Percentiles rank a stretch among this genome's conserved stretches.
phyloP scores from a whole-genome alignment of 2,888 invertebrate genomes.

The Lomographa bimaculata region DNA sequence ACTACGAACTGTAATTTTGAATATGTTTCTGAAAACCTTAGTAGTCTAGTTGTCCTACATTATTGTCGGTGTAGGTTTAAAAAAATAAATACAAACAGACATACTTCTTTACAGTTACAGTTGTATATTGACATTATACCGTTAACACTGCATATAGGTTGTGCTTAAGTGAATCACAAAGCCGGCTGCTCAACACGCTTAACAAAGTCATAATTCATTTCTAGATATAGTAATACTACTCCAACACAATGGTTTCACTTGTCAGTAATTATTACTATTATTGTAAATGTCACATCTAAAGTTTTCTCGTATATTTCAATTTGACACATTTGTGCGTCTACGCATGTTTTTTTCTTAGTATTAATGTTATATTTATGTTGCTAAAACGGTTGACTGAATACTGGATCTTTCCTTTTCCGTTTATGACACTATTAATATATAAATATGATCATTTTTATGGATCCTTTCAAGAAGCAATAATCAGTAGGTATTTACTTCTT shows the following conservation, averaged over 20 bases:
- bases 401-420: constrained; percentile 44
- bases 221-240: constrained; percentile 32
- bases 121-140: too few species aligned
- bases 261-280: constrained; percentile 37
- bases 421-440: constrained; percentile 37
- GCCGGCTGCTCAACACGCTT: constrained; percentile 30
- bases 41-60: too few species aligned
- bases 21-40: too few species aligned
- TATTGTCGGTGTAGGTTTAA: too few species aligned
- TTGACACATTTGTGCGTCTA: constrained; percentile 59
- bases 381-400: constrained; percentile 45
- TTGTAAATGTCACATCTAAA: constrained; percentile 57
- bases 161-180: constrained; percentile 30
- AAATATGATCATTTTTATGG: constrained; percentile 12
- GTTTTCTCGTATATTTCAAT: constrained; percentile 60
- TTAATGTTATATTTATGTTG: constrained; percentile 60
- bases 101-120: too few species aligned
- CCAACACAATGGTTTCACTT: constrained; percentile 26
- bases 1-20: too few species aligned
- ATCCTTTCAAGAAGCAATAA: not conserved
- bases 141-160: constrained; percentile 24
- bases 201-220: constrained; percentile 28
- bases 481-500: too few species aligned
- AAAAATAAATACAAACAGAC: constrained; percentile 1
- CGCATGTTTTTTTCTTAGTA: constrained; percentile 16